Evolutionary conservation across 92 coral and sea anemone species (phyloP).

Genomic region (Galaxea fascicularis): DNA sequence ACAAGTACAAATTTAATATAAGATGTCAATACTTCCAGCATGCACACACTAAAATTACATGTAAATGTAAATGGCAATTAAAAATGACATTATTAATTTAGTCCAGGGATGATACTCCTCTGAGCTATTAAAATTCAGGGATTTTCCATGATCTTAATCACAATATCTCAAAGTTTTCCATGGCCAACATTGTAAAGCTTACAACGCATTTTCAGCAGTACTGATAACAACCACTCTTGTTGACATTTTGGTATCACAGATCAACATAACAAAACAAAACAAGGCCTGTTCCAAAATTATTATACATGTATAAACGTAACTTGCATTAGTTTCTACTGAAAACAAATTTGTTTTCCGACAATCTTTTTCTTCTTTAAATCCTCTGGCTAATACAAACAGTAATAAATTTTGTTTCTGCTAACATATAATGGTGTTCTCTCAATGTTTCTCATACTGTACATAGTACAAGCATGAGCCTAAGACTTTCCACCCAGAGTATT

Average conservation of each 20-base stretch:
- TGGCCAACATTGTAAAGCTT: background rate
- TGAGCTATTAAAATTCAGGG: background rate
- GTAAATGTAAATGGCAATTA: background rate
- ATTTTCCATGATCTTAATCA: background rate
- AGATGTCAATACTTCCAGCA: conserved; percentile 11
- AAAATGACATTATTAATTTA: conserved; percentile 2
- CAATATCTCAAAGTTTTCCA: background rate
- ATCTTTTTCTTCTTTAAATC: conserved; percentile 6
- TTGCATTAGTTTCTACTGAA: conserved; percentile 13
- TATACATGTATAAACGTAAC: conserved; percentile 14
- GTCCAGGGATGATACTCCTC: conserved; percentile 2
- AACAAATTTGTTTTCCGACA: background rate
- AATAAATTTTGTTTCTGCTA: conserved; percentile 23
- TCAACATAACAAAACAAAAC: conserved; percentile 8
- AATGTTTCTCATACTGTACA: conserved; percentile 14
- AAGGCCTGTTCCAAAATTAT: conserved; percentile 14
- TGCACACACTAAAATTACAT: conserved; percentile 7
- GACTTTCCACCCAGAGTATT: conserved; percentile 17
- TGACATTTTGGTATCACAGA: background rate
- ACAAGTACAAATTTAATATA: background rate
- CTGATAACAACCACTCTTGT: background rate
- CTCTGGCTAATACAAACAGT: conserved; percentile 14
- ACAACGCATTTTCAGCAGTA: background rate
- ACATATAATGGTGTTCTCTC: background rate
- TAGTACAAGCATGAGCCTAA: conserved; percentile 19